phyloP scores from a whole-genome alignment of 2,797 vertebrate genomes.

The Lycodopsis pacificus region DNA sequence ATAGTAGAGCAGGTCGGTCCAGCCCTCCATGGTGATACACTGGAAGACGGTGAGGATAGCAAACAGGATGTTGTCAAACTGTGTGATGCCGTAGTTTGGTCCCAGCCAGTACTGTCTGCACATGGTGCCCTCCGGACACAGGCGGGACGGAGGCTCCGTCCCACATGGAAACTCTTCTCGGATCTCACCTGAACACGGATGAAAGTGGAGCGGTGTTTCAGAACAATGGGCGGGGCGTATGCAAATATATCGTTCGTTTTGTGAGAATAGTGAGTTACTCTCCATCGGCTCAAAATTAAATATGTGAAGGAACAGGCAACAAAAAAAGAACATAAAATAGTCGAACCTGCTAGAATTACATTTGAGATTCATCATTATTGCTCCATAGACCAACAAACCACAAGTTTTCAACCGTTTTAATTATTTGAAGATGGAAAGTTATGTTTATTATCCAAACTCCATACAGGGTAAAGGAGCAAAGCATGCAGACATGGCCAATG shows the following conservation, averaged over 20 bases:
- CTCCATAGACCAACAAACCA: neutral
- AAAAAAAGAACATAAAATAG: neutral
- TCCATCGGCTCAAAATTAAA: neutral
- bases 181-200: slow-evolving; percentile 85
- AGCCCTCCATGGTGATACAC: slow-evolving; percentile 98
- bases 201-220: neutral
- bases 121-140: slow-evolving; percentile 90
- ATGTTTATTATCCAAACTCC: neutral
- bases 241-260: neutral
- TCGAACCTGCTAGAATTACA: neutral
- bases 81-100: slow-evolving; percentile 95
- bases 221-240: neutral
- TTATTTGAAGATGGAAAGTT: neutral
- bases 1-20: slow-evolving; percentile 95
- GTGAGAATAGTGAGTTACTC: neutral
- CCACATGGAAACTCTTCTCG: slow-evolving; percentile 91
- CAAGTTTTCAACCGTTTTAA: neutral
- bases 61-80: slow-evolving; percentile 98
- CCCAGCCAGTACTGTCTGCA: slow-evolving; percentile 93
- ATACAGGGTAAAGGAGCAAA: neutral
- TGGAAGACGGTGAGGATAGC: slow-evolving; percentile 97
- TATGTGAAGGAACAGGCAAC: neutral
- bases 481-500: neutral
- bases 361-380: neutral
- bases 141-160: slow-evolving; percentile 85